Evolutionary conservation across 2,113 vertebrate species (phyloP).

Genomic region (Triplophysa tibetana): DNA sequence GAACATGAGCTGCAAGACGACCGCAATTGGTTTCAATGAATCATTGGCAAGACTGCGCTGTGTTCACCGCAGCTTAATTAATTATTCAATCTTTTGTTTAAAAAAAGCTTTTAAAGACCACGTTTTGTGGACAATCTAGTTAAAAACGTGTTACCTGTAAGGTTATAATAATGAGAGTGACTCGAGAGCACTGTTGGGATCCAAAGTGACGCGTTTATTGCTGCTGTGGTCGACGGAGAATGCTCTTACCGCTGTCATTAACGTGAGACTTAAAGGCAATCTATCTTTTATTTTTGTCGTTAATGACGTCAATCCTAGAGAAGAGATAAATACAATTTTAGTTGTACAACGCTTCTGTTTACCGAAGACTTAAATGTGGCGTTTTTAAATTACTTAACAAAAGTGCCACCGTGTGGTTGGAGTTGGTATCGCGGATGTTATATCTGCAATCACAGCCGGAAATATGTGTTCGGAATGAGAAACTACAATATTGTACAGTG

Average conservation of each 20-base stretch:
- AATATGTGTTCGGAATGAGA: background rate
- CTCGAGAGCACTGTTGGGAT: conserved; percentile 34
- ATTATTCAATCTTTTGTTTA: no score
- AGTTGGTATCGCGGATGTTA: background rate
- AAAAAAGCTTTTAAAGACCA: no score
- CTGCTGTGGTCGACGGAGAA: conserved; percentile 63
- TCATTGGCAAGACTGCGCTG: background rate
- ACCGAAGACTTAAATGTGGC: background rate
- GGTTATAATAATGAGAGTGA: conserved; percentile 7
- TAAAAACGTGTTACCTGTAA: background rate
- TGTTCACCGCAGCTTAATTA: no score
- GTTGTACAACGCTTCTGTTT: background rate
- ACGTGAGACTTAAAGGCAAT: conserved; percentile 18
- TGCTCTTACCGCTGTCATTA: conserved; percentile 45
- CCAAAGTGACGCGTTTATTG: conserved; percentile 55
- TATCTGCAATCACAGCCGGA: background rate
- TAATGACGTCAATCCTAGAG: background rate
- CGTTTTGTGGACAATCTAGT: background rate
- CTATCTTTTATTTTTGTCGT: conserved; percentile 41
- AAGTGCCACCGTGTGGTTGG: conserved; percentile 59
- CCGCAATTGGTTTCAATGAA: conserved; percentile 21
- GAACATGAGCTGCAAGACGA: background rate
- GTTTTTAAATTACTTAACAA: conserved; percentile 25
- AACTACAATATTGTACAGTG: background rate
- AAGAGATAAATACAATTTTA: background rate